Evolutionary conservation across 2,797 vertebrate species (phyloP).

Genomic region (Coilia nasus): DNA sequence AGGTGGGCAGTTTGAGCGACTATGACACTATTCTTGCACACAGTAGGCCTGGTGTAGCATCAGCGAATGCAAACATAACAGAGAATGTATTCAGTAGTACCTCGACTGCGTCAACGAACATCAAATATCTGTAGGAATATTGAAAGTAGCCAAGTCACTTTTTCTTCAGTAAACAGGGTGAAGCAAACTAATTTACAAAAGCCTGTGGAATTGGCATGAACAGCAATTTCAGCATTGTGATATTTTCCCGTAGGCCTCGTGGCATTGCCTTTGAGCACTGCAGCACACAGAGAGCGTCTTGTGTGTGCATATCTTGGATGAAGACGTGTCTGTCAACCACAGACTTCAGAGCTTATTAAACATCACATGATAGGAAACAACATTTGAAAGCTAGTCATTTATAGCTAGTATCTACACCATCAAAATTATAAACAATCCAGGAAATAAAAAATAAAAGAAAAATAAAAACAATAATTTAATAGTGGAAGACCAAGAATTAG

Average conservation of each 20-base stretch:
- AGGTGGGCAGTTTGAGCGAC: neutral
- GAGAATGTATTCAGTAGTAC: constrained; percentile 12
- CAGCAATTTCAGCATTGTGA: neutral
- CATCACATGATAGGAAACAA: constrained; percentile 22
- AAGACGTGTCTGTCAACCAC: neutral
- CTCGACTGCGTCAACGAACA: neutral
- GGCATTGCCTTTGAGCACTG: neutral
- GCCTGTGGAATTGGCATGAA: neutral
- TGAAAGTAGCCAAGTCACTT: neutral
- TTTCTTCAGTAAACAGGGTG: neutral
- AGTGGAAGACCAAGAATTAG: neutral
- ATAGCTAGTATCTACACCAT: constrained; percentile 12
- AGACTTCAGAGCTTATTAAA: constrained; percentile 27
- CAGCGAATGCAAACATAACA: neutral
- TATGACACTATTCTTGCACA: neutral
- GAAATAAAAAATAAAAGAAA: neutral
- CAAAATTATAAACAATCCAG: neutral
- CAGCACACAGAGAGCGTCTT: neutral
- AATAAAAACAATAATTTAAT: constrained; percentile 2
- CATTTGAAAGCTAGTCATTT: constrained; percentile 21
- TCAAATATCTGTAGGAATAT: constrained; percentile 6
- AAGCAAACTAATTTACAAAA: constrained; percentile 1
- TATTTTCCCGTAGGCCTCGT: neutral
- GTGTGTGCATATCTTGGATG: neutral
- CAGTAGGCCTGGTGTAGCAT: neutral